phyloP scores from a whole-genome alignment of 2,797 vertebrate genomes.

The Morelia viridis region DNA sequence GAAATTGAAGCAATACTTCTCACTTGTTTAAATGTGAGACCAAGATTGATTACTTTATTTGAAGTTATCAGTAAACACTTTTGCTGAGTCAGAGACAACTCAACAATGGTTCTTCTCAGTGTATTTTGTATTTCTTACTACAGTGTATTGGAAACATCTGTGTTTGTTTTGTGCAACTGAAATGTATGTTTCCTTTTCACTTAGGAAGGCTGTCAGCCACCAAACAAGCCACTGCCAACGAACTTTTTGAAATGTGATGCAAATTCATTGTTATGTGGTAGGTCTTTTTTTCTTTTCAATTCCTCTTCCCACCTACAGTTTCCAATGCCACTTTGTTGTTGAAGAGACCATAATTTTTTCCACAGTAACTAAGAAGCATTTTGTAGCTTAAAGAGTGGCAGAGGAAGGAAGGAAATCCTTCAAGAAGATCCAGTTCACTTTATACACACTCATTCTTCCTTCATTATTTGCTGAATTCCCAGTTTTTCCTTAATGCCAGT shows the following conservation, averaged over 20 bases:
- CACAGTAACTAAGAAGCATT: neutral
- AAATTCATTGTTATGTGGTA: neutral
- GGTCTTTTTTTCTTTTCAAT: neutral
- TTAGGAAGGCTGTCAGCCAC: neutral
- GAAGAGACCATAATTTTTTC: neutral
- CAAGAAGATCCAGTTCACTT: neutral
- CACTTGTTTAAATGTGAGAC: conserved; percentile 54
- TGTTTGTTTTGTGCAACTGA: neutral
- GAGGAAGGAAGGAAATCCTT: neutral
- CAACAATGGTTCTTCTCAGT: conserved; percentile 53
- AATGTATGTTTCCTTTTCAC: neutral
- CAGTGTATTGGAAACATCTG: conserved; percentile 7
- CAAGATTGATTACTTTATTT: conserved; percentile 43
- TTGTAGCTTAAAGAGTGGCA: neutral
- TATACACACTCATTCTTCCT: neutral
- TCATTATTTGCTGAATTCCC: neutral
- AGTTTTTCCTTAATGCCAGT: neutral
- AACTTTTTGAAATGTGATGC: neutral
- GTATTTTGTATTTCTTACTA: conserved; percentile 53
- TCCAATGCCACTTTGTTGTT: neutral
- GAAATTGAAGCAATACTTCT: conserved; percentile 59
- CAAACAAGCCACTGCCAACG: neutral
- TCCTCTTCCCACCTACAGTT: neutral
- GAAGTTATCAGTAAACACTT: conserved; percentile 53
- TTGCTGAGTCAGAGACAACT: conserved; percentile 60